Evolutionary conservation across 2,888 invertebrate genomes (phyloP).

Genomic region (Gibbula magus): DNA sequence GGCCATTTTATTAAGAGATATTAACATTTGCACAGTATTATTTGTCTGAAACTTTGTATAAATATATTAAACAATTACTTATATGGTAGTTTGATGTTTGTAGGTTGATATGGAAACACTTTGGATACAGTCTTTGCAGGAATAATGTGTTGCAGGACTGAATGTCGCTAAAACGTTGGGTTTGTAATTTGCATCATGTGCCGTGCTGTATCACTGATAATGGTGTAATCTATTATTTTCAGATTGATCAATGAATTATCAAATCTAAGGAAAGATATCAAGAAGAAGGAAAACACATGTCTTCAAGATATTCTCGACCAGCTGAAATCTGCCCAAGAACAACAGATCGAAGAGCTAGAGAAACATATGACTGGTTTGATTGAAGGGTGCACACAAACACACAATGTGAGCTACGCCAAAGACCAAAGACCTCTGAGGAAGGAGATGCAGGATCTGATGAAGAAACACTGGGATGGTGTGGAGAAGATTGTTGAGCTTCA

Average conservation of each 20-base stretch:
- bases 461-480: conserved; percentile 27
- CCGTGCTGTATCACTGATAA: no score
- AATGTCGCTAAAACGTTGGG: no score
- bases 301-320: conserved; percentile 17
- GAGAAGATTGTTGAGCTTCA: conserved; percentile 26
- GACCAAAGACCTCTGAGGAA: neutral
- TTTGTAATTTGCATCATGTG: no score
- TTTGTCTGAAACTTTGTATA: no score
- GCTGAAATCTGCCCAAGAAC: conserved; percentile 3
- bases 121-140: no score
- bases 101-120: no score
- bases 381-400: neutral
- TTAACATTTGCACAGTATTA: no score
- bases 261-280: conserved; percentile 46
- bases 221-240: neutral
- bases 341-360: conserved; percentile 24
- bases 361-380: neutral
- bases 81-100: no score
- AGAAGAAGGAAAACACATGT: conserved; percentile 39
- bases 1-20: no score
- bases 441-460: conserved; percentile 20
- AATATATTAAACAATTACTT: no score
- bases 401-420: neutral
- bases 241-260: conserved; percentile 38
- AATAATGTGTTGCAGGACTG: no score